These are phyloP conservation scores for Chloroclysta siterata DNA, from an alignment of 2,888 invertebrate species.

Conservation along the genomic window DNA sequence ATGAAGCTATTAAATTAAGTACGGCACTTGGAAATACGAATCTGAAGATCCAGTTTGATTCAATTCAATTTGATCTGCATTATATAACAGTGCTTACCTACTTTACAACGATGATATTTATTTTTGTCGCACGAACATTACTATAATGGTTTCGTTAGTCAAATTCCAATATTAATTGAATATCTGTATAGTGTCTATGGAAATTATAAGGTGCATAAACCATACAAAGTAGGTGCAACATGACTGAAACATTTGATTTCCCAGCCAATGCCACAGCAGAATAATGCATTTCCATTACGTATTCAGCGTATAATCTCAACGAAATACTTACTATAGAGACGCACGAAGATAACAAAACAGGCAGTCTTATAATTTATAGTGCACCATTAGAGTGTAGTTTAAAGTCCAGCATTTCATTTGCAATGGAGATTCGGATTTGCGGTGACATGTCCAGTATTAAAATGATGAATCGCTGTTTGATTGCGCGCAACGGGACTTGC, in stretches of 20 bases:
- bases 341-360: slow-evolving; percentile 74
- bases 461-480: slow-evolving; percentile 80
- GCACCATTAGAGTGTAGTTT: slow-evolving; percentile 73
- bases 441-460: slow-evolving; percentile 81
- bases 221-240: slow-evolving; percentile 4
- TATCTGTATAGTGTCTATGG: no score
- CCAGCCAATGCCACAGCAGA: slow-evolving; percentile 49
- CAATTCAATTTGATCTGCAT: slow-evolving; percentile 9
- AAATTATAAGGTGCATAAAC: no score
- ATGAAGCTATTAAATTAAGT: slow-evolving; percentile 21
- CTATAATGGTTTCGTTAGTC: no score
- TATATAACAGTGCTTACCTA: background rate
- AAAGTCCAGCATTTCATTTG: slow-evolving; percentile 76
- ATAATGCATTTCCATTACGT: slow-evolving; percentile 72
- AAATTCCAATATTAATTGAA: no score
- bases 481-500: slow-evolving; percentile 53
- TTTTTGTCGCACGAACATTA: no score
- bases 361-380: slow-evolving; percentile 77
- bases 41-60: slow-evolving; percentile 14
- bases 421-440: slow-evolving; percentile 81
- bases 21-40: slow-evolving; percentile 20
- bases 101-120: background rate
- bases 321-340: slow-evolving; percentile 78
- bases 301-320: slow-evolving; percentile 76
- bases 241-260: slow-evolving; percentile 19